Evolutionary conservation across 2,888 invertebrate genomes (phyloP), one percentile per base, ranked within the genome.

Genomic region (Hemaris fuciformis): DNA sequence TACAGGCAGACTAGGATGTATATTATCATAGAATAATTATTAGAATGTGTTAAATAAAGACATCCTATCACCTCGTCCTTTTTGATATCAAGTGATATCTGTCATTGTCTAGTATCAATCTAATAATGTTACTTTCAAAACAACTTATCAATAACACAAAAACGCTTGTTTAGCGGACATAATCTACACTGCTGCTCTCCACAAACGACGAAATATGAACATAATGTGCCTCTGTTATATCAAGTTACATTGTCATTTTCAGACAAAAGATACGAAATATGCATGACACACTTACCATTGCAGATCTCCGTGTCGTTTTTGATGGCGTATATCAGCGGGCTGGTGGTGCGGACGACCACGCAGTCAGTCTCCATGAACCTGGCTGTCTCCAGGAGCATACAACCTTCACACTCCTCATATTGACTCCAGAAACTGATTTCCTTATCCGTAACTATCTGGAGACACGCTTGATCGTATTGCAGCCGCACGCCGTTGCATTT

Each of bases 351-450:
- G 34, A 93, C 62, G 31, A 87, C 74, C 3, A 88, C 59, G 1
- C 75, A 74, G 18, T 80, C 77, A 1, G 82, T 74, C 6, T 71
- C 65, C 2, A 72, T 62, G 34, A 87, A 66, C 6, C 69, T 73
- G 3, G 72, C 72, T 3, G 78, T 86, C 34, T 83, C 70, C 73
- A 81, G 68, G 62, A 90, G 71, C 46, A 66, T 73, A 66, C 91
- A 91, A 41, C 87, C 87, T 65, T 93, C 87, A 61, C 93, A 93
- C 69, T 91, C 93, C 38, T 85, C 85, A 69, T 89, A 90, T 69
- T 93, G 92, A 67, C 87, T 90, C 87, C 80, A 87, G 71, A 93
- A 88, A 57, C 66, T 77, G 34, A 93, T 75, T 64, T 74, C 66
- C 64, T 80, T 74, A 0, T 81, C 73, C 7, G 89, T 81, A 42